Conservation (phyloP, 2,888 invertebrate species). For the Aphelenchoides bicaudatus region DNA sequence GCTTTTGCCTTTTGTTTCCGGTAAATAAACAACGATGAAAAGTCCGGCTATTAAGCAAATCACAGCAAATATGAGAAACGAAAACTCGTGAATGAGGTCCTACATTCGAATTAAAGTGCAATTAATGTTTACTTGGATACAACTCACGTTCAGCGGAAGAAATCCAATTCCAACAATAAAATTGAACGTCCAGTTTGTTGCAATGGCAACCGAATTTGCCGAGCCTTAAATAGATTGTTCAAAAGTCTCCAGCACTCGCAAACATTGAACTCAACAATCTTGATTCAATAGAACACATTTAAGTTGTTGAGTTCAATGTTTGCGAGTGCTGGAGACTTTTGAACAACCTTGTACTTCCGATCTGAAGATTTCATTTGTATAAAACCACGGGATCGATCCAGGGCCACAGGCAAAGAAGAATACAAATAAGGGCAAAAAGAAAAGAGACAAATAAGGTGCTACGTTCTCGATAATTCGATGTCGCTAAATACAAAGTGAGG, state of each 20-base stretch:
- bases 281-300: too few species aligned
- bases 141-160: constrained; percentile 30
- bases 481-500: constrained; percentile 7
- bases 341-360: too few species aligned
- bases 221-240: too few species aligned
- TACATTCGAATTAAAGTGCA: constrained; percentile 26
- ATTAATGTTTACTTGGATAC: neutral
- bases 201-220: constrained; percentile 23
- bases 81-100: constrained; percentile 75
- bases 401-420: constrained; percentile 31
- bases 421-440: constrained; percentile 26
- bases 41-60: constrained; percentile 94
- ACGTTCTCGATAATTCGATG: neutral
- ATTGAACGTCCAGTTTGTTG: constrained; percentile 27
- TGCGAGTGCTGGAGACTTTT: too few species aligned
- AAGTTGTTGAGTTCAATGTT: too few species aligned
- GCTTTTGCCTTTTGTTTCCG: constrained; percentile 75
- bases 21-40: constrained; percentile 96
- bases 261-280: too few species aligned
- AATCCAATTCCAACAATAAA: constrained; percentile 29
- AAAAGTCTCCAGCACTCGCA: too few species aligned
- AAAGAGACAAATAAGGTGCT: neutral
- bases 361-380: constrained; percentile 22
- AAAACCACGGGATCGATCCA: constrained; percentile 34
- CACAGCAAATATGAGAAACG: constrained; percentile 95